phyloP scores from a whole-genome alignment of 2,797 vertebrate species.

The Intellagama lesueurii region DNA sequence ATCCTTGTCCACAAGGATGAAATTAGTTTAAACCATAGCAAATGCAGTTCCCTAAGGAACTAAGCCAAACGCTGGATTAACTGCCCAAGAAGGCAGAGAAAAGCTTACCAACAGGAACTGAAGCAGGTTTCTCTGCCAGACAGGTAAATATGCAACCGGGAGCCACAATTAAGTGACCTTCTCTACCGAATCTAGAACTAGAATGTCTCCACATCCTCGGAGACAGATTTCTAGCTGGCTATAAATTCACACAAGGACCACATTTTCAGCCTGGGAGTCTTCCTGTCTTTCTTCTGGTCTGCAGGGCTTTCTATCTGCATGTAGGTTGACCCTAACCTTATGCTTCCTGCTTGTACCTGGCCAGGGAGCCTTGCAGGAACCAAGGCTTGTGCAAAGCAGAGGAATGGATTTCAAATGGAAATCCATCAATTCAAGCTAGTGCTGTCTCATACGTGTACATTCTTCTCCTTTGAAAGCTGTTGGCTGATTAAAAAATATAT shows the following conservation, averaged over 20 bases:
- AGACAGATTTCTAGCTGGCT: background rate
- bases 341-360: background rate
- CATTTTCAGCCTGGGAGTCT: background rate
- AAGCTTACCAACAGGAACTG: background rate
- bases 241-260: background rate
- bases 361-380: conserved; percentile 12
- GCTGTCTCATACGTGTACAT: background rate
- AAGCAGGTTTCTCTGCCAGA: background rate
- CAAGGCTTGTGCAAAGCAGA: background rate
- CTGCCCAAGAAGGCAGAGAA: background rate
- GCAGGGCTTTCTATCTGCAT: background rate
- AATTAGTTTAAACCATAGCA: background rate
- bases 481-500: background rate
- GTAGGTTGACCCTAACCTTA: background rate
- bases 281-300: background rate
- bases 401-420: conserved; percentile 37
- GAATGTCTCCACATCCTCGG: background rate
- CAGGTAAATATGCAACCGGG: background rate
- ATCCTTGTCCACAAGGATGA: too few species aligned
- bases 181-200: background rate
- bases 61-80: background rate
- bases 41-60: background rate
- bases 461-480: conserved; percentile 3
- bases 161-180: background rate
- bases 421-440: background rate